Evolutionary conservation across 1,140 invertebrate species (phyloP).

Genomic region (Apocrypta bakeri): DNA sequence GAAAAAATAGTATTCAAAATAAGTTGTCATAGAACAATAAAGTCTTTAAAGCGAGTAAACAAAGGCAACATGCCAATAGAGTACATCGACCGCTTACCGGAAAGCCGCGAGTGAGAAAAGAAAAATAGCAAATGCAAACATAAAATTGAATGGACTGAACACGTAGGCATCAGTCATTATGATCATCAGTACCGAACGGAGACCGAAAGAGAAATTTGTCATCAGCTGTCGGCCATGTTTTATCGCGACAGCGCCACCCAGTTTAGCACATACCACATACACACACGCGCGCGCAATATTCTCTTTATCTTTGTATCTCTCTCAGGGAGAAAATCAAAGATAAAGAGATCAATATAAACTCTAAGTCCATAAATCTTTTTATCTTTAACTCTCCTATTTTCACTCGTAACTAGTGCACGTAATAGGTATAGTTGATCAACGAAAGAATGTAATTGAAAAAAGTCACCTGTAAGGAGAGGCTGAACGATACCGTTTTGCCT

Average conservation of each 20-base stretch:
- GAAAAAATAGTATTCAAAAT: no score
- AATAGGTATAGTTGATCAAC: no score
- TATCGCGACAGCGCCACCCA: background rate
- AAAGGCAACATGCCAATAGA: background rate
- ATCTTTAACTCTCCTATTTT: no score
- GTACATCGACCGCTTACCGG: no score
- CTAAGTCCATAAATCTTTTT: no score
- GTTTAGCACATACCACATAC: background rate
- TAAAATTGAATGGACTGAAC: background rate
- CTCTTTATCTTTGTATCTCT: no score
- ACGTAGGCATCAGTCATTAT: background rate
- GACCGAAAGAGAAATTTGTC: background rate
- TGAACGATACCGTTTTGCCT: slow-evolving; percentile 88
- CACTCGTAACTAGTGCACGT: no score
- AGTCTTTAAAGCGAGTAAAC: no score
- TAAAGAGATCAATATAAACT: slow-evolving; percentile 9
- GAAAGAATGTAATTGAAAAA: slow-evolving; percentile 9
- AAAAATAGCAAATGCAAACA: background rate
- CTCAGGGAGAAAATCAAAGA: background rate
- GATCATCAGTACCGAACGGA: background rate
- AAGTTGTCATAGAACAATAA: no score
- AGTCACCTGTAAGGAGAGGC: slow-evolving; percentile 83
- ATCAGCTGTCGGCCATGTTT: background rate
- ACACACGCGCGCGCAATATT: background rate
- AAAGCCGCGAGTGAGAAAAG: background rate